phyloP scores from a whole-genome alignment of 2,113 vertebrate genomes.

The Leptosomus discolor region DNA sequence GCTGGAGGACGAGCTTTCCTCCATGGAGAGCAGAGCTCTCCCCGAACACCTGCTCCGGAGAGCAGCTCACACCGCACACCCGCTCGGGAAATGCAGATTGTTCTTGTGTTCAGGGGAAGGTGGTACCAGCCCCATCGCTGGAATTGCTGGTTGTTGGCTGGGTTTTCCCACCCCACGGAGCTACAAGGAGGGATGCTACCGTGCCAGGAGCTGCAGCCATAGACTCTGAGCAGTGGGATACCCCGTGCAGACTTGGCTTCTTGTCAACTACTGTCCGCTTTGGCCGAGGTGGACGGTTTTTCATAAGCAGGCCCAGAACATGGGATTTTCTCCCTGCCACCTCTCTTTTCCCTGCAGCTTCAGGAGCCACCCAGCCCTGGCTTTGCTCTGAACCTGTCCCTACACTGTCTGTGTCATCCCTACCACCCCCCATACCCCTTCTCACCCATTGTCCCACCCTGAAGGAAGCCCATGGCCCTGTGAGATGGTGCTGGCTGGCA shows the following conservation, averaged over 20 bases:
- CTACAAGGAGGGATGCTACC: not conserved
- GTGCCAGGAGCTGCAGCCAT: not conserved
- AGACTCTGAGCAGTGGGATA: not conserved
- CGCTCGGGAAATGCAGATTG: not conserved
- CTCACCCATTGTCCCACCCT: not conserved
- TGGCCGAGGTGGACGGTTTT: not conserved
- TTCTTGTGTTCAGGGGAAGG: not conserved
- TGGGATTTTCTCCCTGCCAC: not conserved
- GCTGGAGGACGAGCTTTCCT: not conserved
- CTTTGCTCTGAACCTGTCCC: not conserved
- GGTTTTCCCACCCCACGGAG: not conserved
- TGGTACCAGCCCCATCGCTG: not conserved
- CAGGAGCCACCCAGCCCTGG: not conserved
- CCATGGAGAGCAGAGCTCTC: not conserved
- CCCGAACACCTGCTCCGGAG: rapidly evolving
- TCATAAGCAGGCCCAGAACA: not conserved
- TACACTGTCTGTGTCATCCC: not conserved
- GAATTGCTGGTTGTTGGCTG: not conserved
- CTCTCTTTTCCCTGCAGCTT: not conserved
- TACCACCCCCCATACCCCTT: too few species aligned
- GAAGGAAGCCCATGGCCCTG: not conserved
- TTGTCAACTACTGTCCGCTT: not conserved
- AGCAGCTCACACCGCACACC: not conserved
- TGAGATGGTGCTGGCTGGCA: not conserved
- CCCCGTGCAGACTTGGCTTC: not conserved